Evolutionary conservation across 2,113 vertebrate genomes (phyloP).

Genomic region (Pteronura brasiliensis): DNA sequence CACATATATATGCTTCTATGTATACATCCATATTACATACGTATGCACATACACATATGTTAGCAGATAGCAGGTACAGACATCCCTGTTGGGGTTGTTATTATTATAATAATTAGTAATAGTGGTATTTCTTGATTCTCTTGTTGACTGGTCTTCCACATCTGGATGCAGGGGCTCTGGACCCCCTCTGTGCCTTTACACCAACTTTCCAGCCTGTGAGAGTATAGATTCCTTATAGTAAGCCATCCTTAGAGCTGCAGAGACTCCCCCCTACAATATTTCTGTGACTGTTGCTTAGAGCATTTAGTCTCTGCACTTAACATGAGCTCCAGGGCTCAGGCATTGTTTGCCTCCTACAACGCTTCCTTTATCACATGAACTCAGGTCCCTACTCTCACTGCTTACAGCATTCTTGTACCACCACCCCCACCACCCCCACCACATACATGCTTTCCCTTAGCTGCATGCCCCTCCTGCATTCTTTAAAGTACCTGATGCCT

Average conservation of each 20-base stretch:
- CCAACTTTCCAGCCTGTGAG: not conserved
- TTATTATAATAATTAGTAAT: too few species aligned
- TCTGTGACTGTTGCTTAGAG: not conserved
- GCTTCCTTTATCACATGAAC: fast-evolving
- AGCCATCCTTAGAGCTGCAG: not conserved
- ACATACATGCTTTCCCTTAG: not conserved
- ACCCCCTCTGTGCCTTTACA: not conserved
- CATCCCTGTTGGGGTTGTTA: not conserved
- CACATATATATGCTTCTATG: too few species aligned
- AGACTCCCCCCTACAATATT: not conserved
- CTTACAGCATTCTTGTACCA: not conserved
- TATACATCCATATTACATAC: not conserved
- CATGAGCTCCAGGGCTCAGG: fast-evolving
- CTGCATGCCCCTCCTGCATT: fast-evolving
- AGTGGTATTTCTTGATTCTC: not conserved
- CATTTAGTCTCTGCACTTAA: too few species aligned
- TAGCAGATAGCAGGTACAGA: not conserved
- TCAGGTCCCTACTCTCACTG: too few species aligned
- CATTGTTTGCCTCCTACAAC: fast-evolving
- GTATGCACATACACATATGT: not conserved
- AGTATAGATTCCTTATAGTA: not conserved
- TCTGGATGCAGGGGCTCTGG: not conserved
- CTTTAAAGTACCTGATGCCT: not conserved
- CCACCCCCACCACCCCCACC: too few species aligned
- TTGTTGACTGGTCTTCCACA: not conserved